Evolutionary conservation across 2,797 vertebrate species (phyloP).

Genomic region (Neostethus bicornis): DNA sequence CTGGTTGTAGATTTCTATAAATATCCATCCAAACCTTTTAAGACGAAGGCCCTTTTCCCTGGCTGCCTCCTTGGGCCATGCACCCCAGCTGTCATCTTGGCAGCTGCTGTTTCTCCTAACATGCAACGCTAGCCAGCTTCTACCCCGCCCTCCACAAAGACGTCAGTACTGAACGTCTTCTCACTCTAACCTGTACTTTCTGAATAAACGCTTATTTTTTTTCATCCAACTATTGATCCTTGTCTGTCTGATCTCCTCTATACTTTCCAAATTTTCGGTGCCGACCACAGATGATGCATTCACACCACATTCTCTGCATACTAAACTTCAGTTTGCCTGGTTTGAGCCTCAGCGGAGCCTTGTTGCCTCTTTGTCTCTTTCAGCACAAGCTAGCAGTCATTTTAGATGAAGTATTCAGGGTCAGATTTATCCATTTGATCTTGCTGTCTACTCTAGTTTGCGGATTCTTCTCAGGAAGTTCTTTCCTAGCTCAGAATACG

Average conservation of each 20-base stretch:
- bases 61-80: conserved; percentile 23
- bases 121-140: conserved; percentile 50
- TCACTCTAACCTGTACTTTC: conserved; percentile 46
- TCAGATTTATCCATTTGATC: conserved; percentile 6
- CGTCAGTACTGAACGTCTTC: conserved; percentile 12
- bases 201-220: conserved; percentile 75
- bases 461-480: conserved; percentile 12
- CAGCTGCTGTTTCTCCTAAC: conserved; percentile 71
- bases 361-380: not conserved
- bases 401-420: conserved; percentile 6
- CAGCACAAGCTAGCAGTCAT: not conserved
- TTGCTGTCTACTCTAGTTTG: not conserved
- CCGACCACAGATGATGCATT: not conserved
- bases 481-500: conserved; percentile 17
- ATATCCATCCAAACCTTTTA: conserved; percentile 77
- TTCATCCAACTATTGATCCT: conserved; percentile 34
- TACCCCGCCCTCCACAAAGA: conserved; percentile 7
- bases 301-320: not conserved
- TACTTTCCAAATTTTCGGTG: not conserved
- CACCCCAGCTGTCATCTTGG: conserved; percentile 68
- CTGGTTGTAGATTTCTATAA: conserved; percentile 64
- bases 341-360: not conserved
- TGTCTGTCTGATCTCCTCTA: not conserved
- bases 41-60: conserved; percentile 51
- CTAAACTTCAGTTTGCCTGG: not conserved